These are phyloP conservation scores for Myrmophylax atrothorax DNA, from an alignment of 2,113 vertebrate species.

Conservation along the genomic window DNA sequence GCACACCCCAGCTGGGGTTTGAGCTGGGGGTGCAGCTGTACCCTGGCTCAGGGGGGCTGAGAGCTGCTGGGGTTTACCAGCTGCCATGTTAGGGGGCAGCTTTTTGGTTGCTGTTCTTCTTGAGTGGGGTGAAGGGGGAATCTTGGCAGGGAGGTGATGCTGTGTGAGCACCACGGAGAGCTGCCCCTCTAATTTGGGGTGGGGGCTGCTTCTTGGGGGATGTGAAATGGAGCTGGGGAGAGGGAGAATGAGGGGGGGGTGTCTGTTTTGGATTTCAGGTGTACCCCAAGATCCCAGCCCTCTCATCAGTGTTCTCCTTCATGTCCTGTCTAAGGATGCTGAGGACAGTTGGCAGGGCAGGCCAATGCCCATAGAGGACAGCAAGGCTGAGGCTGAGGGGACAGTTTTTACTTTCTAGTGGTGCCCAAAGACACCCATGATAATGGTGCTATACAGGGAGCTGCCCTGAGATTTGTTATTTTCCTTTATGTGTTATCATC, in stretches of 20 bases:
- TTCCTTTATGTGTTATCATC: background rate
- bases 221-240: background rate
- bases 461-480: background rate
- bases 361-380: rapidly evolving
- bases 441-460: background rate
- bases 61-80: background rate
- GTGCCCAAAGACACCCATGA: background rate
- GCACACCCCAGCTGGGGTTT: background rate
- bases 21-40: background rate
- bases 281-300: background rate
- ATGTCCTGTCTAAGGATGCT: background rate
- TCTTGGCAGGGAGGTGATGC: background rate
- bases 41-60: background rate
- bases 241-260: background rate
- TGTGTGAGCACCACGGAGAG: background rate
- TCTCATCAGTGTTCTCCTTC: background rate
- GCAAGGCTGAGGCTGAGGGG: background rate
- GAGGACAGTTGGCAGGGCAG: background rate
- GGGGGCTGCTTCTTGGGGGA: background rate
- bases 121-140: background rate
- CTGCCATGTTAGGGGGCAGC: background rate
- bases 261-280: background rate
- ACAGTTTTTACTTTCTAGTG: background rate
- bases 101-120: background rate
- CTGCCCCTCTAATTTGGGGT: background rate